Conservation (phyloP, 1,140 invertebrate species). For the Drosophila hydei region DNA sequence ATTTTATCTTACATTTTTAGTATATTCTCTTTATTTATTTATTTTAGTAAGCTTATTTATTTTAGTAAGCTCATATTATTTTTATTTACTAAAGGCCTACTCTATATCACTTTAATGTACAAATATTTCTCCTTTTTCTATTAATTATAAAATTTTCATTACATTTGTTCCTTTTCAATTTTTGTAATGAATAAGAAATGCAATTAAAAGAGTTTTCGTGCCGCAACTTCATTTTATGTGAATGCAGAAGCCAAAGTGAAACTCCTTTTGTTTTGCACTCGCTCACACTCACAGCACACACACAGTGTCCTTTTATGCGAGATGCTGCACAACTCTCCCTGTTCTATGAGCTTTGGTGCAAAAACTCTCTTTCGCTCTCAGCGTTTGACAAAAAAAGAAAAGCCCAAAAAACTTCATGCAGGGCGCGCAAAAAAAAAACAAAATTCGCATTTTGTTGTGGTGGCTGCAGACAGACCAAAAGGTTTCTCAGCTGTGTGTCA, state of each 20-base stretch:
- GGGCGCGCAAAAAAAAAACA: conserved; percentile 37
- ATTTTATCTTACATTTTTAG: no score
- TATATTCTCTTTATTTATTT: no score
- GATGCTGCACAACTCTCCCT: conserved; percentile 75
- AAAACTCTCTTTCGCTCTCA: conserved; percentile 25
- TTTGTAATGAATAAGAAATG: conserved; percentile 10
- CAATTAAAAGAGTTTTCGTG: neutral
- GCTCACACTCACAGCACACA: conserved; percentile 38
- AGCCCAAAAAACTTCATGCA: conserved; percentile 43
- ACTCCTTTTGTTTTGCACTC: neutral
- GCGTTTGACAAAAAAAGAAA: conserved; percentile 41
- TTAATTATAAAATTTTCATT: neutral
- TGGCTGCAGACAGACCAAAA: conserved; percentile 40
- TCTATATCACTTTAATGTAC: no score
- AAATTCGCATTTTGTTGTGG: conserved; percentile 37
- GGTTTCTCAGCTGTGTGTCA: conserved; percentile 5
- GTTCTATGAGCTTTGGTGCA: conserved; percentile 23
- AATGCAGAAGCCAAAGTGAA: conserved; percentile 21
- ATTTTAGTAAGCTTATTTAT: no score
- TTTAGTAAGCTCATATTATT: no score
- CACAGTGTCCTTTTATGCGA: conserved; percentile 20
- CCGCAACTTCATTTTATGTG: conserved; percentile 44
- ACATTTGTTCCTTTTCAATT: conserved; percentile 14
- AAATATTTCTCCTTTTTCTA: neutral
- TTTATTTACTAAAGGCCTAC: no score